A percentile compares a stretch with the other conserved stretches of the same genome.
Evolutionary conservation across 2,797 vertebrate genomes (phyloP).

Genomic region (Neostethus bicornis): DNA sequence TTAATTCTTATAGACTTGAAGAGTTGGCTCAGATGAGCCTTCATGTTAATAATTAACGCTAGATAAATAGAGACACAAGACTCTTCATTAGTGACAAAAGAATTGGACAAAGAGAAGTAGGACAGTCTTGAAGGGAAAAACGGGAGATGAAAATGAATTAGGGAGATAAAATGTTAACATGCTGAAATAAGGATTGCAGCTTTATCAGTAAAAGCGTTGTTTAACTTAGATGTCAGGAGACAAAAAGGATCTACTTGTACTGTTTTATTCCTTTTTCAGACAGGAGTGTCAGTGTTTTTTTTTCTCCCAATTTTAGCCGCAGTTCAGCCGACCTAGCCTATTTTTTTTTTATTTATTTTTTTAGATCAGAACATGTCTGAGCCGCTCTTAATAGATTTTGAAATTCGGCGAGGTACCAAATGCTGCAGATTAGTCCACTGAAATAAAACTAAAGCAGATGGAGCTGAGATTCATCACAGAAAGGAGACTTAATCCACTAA

Average conservation of each 20-base stretch:
- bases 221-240: neutral
- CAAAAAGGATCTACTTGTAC: neutral
- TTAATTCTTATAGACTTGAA: slow-evolving; percentile 30
- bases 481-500: slow-evolving; percentile 31
- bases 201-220: neutral
- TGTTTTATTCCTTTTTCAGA: slow-evolving; percentile 1
- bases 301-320: slow-evolving; percentile 39
- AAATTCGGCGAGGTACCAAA: slow-evolving; percentile 15
- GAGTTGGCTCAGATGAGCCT: too few species aligned
- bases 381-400: slow-evolving; percentile 44
- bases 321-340: slow-evolving; percentile 37
- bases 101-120: slow-evolving; percentile 26
- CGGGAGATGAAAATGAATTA: neutral
- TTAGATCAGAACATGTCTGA: slow-evolving; percentile 41
- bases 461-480: slow-evolving; percentile 18
- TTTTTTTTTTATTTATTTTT: too few species aligned
- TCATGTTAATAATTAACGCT: slow-evolving; percentile 29
- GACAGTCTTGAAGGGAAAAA: slow-evolving; percentile 1
- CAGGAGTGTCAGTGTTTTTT: slow-evolving; percentile 17
- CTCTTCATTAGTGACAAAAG: slow-evolving; percentile 14
- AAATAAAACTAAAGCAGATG: slow-evolving; percentile 33
- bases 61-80: slow-evolving; percentile 5
- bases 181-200: slow-evolving; percentile 13
- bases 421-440: slow-evolving; percentile 42
- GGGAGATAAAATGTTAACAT: slow-evolving; percentile 24